phyloP scores from a whole-genome alignment of 37 sponge, comb jelly and placozoan genomes.

The Cliona cf. orientalis region DNA sequence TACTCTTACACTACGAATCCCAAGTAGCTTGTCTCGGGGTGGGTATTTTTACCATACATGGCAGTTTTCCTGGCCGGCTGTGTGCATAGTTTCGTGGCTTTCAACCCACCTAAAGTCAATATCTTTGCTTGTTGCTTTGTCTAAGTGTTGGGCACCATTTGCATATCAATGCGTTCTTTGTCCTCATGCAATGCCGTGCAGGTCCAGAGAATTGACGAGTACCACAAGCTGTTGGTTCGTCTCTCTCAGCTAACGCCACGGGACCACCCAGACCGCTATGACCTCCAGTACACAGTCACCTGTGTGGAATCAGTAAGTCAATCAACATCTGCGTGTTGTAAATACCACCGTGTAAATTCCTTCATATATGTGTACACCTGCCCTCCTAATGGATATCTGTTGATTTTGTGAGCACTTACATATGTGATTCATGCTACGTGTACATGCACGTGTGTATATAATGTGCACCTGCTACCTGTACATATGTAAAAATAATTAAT shows the following conservation, averaged over 20 bases:
- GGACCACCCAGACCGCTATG: slow-evolving; percentile 64
- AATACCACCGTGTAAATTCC: neutral
- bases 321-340: neutral
- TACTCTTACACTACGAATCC: no score
- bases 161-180: neutral
- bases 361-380: neutral
- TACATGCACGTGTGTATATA: no score
- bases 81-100: no score
- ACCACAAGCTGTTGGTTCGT: slow-evolving; percentile 50
- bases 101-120: no score
- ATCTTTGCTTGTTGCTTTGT: no score
- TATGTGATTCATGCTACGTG: no score
- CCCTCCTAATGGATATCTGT: neutral
- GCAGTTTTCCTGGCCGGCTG: no score
- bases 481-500: no score
- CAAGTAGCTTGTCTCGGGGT: no score
- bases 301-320: slow-evolving; percentile 20
- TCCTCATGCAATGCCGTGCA: slow-evolving; percentile 3
- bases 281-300: slow-evolving; percentile 49
- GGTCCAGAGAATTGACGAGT: slow-evolving; percentile 77
- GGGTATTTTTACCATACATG: no score
- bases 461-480: no score
- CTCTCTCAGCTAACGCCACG: slow-evolving; percentile 51
- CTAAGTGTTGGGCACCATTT: neutral
- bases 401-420: no score